phyloP scores from a whole-genome alignment of 2,888 invertebrate genomes.

The Thereva nobilitata region DNA sequence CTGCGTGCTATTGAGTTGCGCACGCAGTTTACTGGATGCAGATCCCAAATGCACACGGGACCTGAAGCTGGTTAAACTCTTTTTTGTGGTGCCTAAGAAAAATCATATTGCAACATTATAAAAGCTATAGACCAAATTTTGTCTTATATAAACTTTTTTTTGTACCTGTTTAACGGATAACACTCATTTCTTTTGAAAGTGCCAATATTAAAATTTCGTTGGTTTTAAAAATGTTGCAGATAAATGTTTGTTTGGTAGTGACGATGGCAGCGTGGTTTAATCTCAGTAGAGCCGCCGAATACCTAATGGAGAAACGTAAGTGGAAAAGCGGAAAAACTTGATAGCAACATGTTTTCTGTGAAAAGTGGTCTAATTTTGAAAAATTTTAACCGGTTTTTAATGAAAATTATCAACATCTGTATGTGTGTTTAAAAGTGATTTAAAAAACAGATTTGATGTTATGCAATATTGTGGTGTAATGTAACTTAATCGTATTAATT shows the following conservation, averaged over 20 bases:
- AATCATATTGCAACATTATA: too few species aligned
- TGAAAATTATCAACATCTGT: too few species aligned
- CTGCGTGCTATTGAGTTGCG: too few species aligned
- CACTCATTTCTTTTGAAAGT: too few species aligned
- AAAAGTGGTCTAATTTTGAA: neutral
- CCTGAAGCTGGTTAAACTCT: too few species aligned
- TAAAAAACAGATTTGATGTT: too few species aligned
- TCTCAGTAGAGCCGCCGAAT: constrained; percentile 5
- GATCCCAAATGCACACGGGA: too few species aligned
- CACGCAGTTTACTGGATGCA: too few species aligned
- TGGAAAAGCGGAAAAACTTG: neutral
- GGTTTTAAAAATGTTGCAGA: constrained; percentile 7
- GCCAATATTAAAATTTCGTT: constrained; percentile 14
- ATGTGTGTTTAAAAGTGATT: too few species aligned
- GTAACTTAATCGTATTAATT: too few species aligned
- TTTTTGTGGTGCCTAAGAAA: too few species aligned
- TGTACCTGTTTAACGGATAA: neutral
- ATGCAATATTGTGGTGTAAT: too few species aligned
- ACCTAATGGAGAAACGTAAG: constrained; percentile 33
- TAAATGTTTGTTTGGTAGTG: neutral
- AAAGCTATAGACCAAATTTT: neutral
- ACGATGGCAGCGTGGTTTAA: constrained; percentile 8
- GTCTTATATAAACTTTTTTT: constrained; percentile 1
- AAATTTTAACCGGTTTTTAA: constrained; percentile 20
- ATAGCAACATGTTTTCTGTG: neutral